phyloP scores from a whole-genome alignment of 2,797 vertebrate genomes.

The Cyprinodon diabolis region DNA sequence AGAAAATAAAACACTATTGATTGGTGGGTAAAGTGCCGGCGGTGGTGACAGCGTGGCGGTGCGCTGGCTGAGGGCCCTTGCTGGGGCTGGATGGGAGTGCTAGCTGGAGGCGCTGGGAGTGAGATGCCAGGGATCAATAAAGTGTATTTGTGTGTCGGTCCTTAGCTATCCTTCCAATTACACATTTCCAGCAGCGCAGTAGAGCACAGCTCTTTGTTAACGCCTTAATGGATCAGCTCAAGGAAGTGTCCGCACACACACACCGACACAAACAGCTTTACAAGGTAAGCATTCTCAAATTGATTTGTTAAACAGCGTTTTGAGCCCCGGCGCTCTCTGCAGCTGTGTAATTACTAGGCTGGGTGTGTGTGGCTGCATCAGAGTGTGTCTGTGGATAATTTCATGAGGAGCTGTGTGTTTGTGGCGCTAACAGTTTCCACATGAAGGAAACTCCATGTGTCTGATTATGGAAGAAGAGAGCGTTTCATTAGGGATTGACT shows the following conservation, averaged over 20 bases:
- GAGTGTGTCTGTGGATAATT: constrained; percentile 83
- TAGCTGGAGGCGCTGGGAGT: constrained; percentile 63
- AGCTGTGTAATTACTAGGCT: constrained; percentile 82
- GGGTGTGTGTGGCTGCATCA: constrained; percentile 57
- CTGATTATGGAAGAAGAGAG: constrained; percentile 74
- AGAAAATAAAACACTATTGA: constrained; percentile 79
- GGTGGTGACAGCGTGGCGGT: constrained; percentile 63
- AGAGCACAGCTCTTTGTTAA: constrained; percentile 82
- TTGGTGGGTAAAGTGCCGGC: constrained; percentile 72
- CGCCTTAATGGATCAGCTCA: constrained; percentile 84
- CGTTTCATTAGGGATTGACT: constrained; percentile 65
- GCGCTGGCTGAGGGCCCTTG: constrained; percentile 60
- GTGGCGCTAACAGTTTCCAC: constrained; percentile 74
- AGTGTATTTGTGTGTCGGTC: constrained; percentile 81
- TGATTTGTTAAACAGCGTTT: constrained; percentile 89
- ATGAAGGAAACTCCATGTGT: constrained; percentile 79
- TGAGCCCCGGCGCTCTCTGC: constrained; percentile 80
- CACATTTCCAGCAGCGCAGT: constrained; percentile 83
- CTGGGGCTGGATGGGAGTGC: constrained; percentile 51
- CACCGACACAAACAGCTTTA: constrained; percentile 78
- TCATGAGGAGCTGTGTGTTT: constrained; percentile 77
- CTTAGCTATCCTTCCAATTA: constrained; percentile 87
- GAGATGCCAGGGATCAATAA: constrained; percentile 78
- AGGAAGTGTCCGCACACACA: constrained; percentile 68
- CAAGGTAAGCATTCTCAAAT: constrained; percentile 89